These are phyloP conservation scores for Daptonema setosum DNA, from an alignment of 2,888 invertebrate genomes.

Conservation along the genomic window DNA sequence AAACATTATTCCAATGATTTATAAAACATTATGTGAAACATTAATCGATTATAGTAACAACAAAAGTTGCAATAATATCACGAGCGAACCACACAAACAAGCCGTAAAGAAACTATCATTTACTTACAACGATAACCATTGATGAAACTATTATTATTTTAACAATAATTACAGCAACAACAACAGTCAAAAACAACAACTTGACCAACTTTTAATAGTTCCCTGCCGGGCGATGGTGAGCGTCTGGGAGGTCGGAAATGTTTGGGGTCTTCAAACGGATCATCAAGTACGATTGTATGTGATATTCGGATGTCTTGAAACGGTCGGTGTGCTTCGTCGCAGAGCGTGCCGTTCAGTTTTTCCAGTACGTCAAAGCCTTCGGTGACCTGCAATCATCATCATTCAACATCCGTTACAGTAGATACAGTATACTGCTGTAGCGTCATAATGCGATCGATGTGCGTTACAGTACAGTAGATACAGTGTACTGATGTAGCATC, in stretches of 20 bases:
- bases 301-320: constrained; percentile 77
- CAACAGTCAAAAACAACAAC: too few relatives aligned
- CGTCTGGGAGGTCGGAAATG: constrained; percentile 52
- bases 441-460: too few relatives aligned
- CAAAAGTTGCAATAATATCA: not conserved
- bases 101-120: too few relatives aligned
- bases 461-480: too few relatives aligned
- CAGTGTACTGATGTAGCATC: too few relatives aligned
- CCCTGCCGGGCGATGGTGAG: constrained; percentile 69
- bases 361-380: constrained; percentile 61
- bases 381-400: constrained; percentile 37
- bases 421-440: too few relatives aligned
- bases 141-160: too few relatives aligned
- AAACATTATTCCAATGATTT: not conserved
- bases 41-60: not conserved
- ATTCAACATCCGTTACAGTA: not conserved
- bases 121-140: too few relatives aligned
- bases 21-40: not conserved
- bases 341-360: constrained; percentile 74
- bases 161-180: too few relatives aligned
- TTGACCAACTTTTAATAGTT: constrained; percentile 29
- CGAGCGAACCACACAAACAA: too few relatives aligned
- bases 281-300: constrained; percentile 81
- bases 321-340: constrained; percentile 66
- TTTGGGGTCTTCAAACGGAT: constrained; percentile 74